phyloP scores from a whole-genome alignment of 2,888 invertebrate genomes.

The Nudaria mundana region DNA sequence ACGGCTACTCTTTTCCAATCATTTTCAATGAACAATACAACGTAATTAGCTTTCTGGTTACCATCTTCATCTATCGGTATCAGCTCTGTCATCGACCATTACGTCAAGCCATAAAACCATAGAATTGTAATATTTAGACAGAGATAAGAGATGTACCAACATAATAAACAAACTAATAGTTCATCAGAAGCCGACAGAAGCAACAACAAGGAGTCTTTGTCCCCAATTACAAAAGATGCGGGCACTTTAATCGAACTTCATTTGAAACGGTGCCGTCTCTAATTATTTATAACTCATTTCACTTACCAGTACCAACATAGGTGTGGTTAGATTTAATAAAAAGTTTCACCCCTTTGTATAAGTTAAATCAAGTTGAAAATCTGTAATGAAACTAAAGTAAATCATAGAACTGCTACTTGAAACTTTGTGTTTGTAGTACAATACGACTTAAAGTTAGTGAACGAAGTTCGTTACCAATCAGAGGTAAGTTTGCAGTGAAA shows the following conservation, averaged over 20 bases:
- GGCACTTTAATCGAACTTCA: slow-evolving; percentile 29
- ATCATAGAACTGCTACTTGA: slow-evolving; percentile 17
- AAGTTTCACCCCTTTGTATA: slow-evolving; percentile 15
- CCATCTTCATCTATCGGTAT: too few relatives aligned
- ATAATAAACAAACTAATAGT: too few relatives aligned
- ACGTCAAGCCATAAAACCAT: too few relatives aligned
- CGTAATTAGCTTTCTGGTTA: too few relatives aligned
- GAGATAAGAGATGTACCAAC: too few relatives aligned
- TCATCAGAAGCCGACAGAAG: too few relatives aligned
- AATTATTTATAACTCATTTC: slow-evolving; percentile 16
- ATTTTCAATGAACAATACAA: too few relatives aligned
- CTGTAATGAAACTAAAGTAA: slow-evolving; percentile 23
- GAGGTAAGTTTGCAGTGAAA: too few relatives aligned
- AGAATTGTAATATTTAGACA: too few relatives aligned
- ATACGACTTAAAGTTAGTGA: slow-evolving; percentile 11
- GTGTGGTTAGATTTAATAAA: slow-evolving; percentile 14
- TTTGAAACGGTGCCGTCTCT: slow-evolving; percentile 25
- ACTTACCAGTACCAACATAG: background rate
- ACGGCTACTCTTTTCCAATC: too few relatives aligned
- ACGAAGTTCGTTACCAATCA: slow-evolving; percentile 7
- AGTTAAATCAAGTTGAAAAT: slow-evolving; percentile 43
- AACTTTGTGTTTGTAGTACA: slow-evolving; percentile 27
- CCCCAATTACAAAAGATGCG: slow-evolving; percentile 25
- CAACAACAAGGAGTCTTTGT: slow-evolving; percentile 4
- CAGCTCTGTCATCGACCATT: too few relatives aligned